Base-by-base conservation (phyloP, 2,113 vertebrate species). In the Nipponia nippon region DNA sequence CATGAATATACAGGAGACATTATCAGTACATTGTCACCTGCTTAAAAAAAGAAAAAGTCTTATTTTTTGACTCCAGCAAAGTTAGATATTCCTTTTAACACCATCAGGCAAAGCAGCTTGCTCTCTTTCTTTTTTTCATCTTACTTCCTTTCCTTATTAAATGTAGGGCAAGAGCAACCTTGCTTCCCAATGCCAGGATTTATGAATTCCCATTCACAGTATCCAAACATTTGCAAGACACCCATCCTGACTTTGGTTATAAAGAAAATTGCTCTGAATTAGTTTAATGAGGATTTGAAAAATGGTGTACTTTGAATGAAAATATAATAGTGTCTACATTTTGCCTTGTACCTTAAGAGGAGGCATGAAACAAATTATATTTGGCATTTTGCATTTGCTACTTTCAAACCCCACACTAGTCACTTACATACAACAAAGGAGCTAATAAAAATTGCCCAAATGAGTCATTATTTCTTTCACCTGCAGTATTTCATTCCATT, bases 261-360 rank as follows among this genome's bases (percentile, higher is more conserved):
- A 96, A 93, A 88, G 58, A 82, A 96, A 95, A 93, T 36, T 0
- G 1, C n/a, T 70, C 83, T 79, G 67, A 92, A 96, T 78, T 42
- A 92, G 49, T 89, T 94, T 95, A 95, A 96, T 90, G 78, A 88
- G 75, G 47, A 70, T 89, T 75, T 87, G 76, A 63, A 94, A 92
- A 96, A 95, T 52, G 70, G n/a, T 61, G 58, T 69, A 90, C 47
- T 47, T 84, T 53, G 46, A 95, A 94, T 89, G 44, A 95, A 92
- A 95, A 96, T 70, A 52, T 87, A 94, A 95, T 49, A 85, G 49
- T 27, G 16, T 78, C 70, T 77, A 75, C 52, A 77, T 89, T 94
- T 86, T 75, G 38, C 77, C 46, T 94, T 75, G 36, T n/a, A 69
- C 76, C 52, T 80, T 84, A 77, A 16, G 40, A 90, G n/a, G 25